Conservation (phyloP, 2,797 vertebrate species). For the Ciconia nigra region DNA sequence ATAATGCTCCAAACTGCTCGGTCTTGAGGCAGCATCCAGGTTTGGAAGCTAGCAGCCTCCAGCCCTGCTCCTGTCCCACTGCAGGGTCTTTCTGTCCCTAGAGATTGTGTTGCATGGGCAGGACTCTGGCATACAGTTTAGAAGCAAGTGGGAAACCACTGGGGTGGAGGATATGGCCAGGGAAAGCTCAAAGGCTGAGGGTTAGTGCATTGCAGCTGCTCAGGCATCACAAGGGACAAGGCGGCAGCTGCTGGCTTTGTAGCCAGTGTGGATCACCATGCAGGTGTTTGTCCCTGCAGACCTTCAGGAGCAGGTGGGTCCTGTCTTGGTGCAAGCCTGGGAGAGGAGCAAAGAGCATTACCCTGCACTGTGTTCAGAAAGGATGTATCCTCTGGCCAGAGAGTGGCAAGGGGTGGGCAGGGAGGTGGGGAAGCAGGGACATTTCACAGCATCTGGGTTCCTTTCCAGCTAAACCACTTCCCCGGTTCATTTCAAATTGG, state of each 20-base stretch:
- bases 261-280: accelerated
- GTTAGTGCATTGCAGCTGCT: neutral
- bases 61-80: neutral
- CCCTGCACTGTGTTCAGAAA: neutral
- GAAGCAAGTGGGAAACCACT: neutral
- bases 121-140: neutral
- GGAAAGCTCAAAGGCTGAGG: neutral
- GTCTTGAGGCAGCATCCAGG: neutral
- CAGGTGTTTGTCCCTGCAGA: neutral
- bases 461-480: constrained; percentile 91
- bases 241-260: neutral
- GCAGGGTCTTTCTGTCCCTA: neutral
- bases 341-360: neutral
- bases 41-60: neutral
- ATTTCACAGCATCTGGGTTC: neutral
- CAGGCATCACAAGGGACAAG: neutral
- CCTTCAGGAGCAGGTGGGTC: neutral
- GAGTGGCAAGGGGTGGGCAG: neutral
- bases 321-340: neutral
- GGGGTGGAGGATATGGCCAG: neutral
- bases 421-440: neutral
- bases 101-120: neutral
- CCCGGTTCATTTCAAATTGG: constrained; percentile 98
- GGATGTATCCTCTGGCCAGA: neutral
- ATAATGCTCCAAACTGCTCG: neutral